phyloP scores from a whole-genome alignment of 2,113 vertebrate genomes.

The Argyrosomus japonicus region DNA sequence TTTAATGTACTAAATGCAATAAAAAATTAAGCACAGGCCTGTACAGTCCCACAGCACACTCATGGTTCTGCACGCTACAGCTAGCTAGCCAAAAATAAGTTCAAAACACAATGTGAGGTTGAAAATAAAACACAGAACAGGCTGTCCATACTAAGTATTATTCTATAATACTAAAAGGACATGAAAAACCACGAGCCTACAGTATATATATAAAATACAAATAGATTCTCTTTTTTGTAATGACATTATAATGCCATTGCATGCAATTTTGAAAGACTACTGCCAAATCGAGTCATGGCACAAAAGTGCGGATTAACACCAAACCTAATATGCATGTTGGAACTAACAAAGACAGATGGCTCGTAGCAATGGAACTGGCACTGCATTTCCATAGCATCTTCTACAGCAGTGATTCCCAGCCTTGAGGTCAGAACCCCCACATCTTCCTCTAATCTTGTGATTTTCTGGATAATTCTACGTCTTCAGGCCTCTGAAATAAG shows the following conservation, averaged over 20 bases:
- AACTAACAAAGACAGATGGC: not conserved
- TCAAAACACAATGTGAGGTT: slow-evolving; percentile 13
- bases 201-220: not conserved
- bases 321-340: not conserved
- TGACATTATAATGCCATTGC: not conserved
- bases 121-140: slow-evolving; percentile 7
- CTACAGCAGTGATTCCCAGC: not conserved
- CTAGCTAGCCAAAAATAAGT: not conserved
- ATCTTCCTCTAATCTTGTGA: not conserved
- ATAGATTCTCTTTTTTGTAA: not conserved
- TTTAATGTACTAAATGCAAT: slow-evolving; percentile 39
- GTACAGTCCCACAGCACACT: not conserved
- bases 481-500: not conserved
- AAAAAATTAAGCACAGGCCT: slow-evolving; percentile 39
- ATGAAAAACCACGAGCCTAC: not conserved
- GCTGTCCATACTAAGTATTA: not conserved
- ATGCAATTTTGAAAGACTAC: not conserved
- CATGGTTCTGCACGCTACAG: slow-evolving; percentile 30
- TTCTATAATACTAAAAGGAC: not conserved
- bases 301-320: not conserved
- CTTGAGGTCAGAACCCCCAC: not conserved
- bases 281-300: not conserved
- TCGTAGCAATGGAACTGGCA: not conserved
- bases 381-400: too few species aligned
- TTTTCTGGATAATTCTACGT: not conserved